phyloP scores from a whole-genome alignment of 2,113 vertebrate genomes.

The Hippocampus abdominalis region DNA sequence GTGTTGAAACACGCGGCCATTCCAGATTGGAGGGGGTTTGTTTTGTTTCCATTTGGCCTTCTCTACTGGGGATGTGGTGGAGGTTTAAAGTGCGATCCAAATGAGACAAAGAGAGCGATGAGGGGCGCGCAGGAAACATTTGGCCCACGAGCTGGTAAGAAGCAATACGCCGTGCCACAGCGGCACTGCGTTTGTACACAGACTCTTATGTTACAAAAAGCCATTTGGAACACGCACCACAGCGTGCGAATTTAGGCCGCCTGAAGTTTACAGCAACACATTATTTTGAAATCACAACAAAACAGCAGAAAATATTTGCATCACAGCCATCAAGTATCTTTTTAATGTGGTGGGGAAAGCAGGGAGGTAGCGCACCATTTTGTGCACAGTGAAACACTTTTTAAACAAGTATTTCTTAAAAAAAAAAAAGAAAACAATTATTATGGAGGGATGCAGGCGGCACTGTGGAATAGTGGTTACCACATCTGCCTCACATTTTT shows the following conservation, averaged over 20 bases:
- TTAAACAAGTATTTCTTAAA: background rate
- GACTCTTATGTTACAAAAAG: conserved; percentile 69
- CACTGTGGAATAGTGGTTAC: too few relatives aligned
- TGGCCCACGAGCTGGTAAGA: conserved; percentile 60
- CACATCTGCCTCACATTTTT: too few relatives aligned
- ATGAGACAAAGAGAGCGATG: conserved; percentile 23
- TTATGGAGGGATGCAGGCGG: too few relatives aligned
- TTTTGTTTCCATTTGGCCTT: conserved; percentile 38
- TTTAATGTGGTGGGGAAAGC: conserved; percentile 65
- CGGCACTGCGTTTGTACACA: conserved; percentile 70
- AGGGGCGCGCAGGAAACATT: conserved; percentile 52
- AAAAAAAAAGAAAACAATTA: conserved; percentile 47
- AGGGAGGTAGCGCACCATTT: conserved; percentile 56
- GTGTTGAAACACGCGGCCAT: conserved; percentile 55
- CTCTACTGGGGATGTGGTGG: conserved; percentile 17
- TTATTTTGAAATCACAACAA: conserved; percentile 61
- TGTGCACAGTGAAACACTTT: conserved; percentile 55
- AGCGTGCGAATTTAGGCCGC: conserved; percentile 14
- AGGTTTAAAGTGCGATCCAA: conserved; percentile 20
- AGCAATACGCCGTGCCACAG: conserved; percentile 60
- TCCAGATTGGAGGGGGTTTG: conserved; percentile 40
- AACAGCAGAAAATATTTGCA: conserved; percentile 66
- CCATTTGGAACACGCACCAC: conserved; percentile 45
- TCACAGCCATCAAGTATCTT: conserved; percentile 63
- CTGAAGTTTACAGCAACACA: conserved; percentile 62